Percentiles rank a stretch among this genome's conserved stretches.
These are phyloP conservation scores for Archips xylosteana DNA, from an alignment of 2,888 invertebrate genomes.

Conservation along the genomic window DNA sequence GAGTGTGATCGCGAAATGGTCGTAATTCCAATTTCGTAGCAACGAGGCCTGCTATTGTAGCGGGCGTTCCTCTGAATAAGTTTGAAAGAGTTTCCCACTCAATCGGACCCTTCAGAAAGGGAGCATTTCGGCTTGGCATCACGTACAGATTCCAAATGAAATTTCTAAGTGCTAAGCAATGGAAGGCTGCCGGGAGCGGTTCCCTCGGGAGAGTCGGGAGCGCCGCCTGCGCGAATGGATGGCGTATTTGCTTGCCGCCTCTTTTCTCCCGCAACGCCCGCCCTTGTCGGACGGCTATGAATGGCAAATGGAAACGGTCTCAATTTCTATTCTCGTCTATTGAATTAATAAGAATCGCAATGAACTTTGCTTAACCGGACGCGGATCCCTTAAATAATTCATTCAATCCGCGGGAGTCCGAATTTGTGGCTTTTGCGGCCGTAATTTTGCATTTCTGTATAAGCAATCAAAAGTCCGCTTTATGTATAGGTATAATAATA, in stretches of 20 bases:
- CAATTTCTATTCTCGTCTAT: constrained; percentile 46
- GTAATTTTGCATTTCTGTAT: constrained; percentile 23
- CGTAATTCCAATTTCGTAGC: constrained; percentile 76
- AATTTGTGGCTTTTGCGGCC: constrained; percentile 28
- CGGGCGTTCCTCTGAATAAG: constrained; percentile 64
- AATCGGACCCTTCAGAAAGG: constrained; percentile 65
- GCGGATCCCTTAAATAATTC: constrained; percentile 43
- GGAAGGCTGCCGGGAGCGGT: constrained; percentile 54
- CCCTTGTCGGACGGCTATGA: constrained; percentile 50
- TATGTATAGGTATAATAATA: not conserved
- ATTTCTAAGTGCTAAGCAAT: constrained; percentile 73
- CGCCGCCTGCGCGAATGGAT: constrained; percentile 57
- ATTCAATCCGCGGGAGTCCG: constrained; percentile 32
- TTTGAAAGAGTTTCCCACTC: constrained; percentile 67
- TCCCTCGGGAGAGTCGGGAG: constrained; percentile 60
- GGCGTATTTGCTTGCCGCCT: constrained; percentile 62
- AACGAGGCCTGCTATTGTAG: constrained; percentile 70
- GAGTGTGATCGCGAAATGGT: constrained; percentile 61
- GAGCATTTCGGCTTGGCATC: constrained; percentile 72
- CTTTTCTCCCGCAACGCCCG: constrained; percentile 51
- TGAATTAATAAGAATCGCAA: constrained; percentile 38
- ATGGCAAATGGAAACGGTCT: constrained; percentile 51
- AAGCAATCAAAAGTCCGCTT: constrained; percentile 16
- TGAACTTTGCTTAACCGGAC: constrained; percentile 41
- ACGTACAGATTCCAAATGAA: constrained; percentile 80